phyloP scores from a whole-genome alignment of 2,888 invertebrate genomes.

The Agonum fuliginosum region DNA sequence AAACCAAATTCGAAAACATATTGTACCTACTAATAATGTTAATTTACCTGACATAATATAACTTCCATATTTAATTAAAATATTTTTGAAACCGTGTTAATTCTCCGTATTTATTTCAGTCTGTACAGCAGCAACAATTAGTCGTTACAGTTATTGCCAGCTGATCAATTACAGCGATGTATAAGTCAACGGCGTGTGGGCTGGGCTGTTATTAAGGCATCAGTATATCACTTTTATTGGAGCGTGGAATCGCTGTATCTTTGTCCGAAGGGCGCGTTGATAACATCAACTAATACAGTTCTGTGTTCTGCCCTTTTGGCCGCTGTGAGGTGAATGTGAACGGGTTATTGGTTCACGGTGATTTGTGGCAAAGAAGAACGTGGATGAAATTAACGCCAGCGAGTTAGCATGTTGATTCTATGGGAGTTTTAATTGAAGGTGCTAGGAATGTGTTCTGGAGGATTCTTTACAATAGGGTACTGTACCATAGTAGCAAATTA shows the following conservation, averaged over 20 bases:
- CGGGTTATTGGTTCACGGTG: conserved; percentile 25
- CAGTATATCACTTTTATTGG: conserved; percentile 50
- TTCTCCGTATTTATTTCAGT: too few species aligned
- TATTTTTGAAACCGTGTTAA: too few species aligned
- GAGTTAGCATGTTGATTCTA: conserved; percentile 33
- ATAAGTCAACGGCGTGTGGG: conserved; percentile 7
- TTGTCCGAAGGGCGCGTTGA: conserved; percentile 30
- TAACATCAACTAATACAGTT: conserved; percentile 29
- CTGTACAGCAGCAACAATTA: conserved; percentile 16
- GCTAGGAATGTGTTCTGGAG: neutral
- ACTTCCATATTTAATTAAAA: too few species aligned
- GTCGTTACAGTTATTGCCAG: conserved; percentile 6
- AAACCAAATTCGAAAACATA: too few species aligned
- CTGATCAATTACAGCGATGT: conserved; percentile 17
- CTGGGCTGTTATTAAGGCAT: conserved; percentile 39
- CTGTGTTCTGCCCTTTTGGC: neutral
- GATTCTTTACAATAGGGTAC: conserved; percentile 1
- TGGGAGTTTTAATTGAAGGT: conserved; percentile 41
- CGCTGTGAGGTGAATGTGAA: neutral
- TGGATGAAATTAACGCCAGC: neutral
- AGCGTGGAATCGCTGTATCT: conserved; percentile 44
- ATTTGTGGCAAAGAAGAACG: conserved; percentile 3
- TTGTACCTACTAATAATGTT: too few species aligned
- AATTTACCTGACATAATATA: too few species aligned
- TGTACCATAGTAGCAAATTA: too few species aligned